Evolutionary conservation across 2,113 vertebrate genomes (phyloP).

Genomic region (Orycteropus afer): DNA sequence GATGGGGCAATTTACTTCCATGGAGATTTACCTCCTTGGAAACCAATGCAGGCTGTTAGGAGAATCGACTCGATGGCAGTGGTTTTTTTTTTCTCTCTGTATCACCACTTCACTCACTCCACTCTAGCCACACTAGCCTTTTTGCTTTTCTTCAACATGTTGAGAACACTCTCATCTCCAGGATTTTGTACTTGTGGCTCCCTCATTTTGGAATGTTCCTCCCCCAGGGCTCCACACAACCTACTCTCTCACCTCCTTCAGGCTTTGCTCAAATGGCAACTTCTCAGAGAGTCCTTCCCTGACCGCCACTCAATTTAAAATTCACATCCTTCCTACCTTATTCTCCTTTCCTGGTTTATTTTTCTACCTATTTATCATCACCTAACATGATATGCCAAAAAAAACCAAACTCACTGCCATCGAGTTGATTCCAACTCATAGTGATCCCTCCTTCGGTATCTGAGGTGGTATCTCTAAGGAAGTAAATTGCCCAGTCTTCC

Average conservation of each 20-base stretch:
- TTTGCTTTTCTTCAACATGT: not conserved
- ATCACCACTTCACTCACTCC: not conserved
- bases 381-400: no score
- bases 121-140: not conserved
- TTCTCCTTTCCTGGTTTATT: not conserved
- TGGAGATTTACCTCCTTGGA: no score
- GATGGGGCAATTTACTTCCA: no score
- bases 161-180: not conserved
- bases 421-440: no score
- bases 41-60: no score
- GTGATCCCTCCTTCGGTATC: no score
- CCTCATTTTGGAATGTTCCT: not conserved
- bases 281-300: not conserved
- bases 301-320: not conserved
- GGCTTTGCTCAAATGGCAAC: not conserved
- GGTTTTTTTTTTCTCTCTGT: accelerated
- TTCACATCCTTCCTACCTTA: not conserved
- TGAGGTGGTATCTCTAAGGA: no score
- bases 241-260: not conserved
- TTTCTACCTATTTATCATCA: not conserved
- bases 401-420: no score
- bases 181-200: not conserved
- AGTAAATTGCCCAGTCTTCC: no score
- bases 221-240: not conserved
- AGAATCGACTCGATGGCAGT: no score